Evolutionary conservation across 2,888 invertebrate genomes (phyloP), one percentile per base, ranked within the genome.

Genomic region (Cybosia mesomella): DNA sequence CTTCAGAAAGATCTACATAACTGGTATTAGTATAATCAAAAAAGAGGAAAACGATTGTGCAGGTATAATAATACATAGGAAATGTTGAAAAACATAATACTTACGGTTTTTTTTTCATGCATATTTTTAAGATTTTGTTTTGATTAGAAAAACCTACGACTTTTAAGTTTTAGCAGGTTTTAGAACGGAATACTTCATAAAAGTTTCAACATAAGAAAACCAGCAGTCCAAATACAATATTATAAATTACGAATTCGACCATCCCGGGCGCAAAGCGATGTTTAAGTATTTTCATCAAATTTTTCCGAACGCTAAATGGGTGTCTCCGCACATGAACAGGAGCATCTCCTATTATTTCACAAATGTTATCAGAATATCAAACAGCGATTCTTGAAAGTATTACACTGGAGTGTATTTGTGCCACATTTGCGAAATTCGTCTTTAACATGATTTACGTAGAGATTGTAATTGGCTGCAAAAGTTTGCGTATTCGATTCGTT

Each of bases 341-440:
- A 87, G 87, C 86, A 86, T 88, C 84, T 87, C 85, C 86, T 91
- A 91, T 92, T 90, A 93, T 91, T 91, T 89, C 88, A 83, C 87
- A 88, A 91, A 91, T 93, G 89, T 89, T 90, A 91, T 91, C 90
- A 85, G 92, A 92, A 91, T 92, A 92, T 93, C 90, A 92, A 93
- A 91, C 83, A 90, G 85, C 85, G 83, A 88, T 90, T 87, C 82
- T 70, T 71, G 71, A 82, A 82, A 78, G 75, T 80, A 73, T 80
- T 71, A 75, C 73, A 74, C 58, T 66, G 57, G 63, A 70, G 71
- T 76, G 67, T 71, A 62, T 67, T 63, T 36, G 36, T 24, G 28
- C 58, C 24, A 58, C 13, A 62, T 76, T 67, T 60, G 68, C 78
- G 60, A 81, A 85, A 83, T 73, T 83, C 64, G 70, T 69, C 85